Evolutionary conservation across 1,140 invertebrate species (phyloP).

Genomic region (Leptinotarsa texana): DNA sequence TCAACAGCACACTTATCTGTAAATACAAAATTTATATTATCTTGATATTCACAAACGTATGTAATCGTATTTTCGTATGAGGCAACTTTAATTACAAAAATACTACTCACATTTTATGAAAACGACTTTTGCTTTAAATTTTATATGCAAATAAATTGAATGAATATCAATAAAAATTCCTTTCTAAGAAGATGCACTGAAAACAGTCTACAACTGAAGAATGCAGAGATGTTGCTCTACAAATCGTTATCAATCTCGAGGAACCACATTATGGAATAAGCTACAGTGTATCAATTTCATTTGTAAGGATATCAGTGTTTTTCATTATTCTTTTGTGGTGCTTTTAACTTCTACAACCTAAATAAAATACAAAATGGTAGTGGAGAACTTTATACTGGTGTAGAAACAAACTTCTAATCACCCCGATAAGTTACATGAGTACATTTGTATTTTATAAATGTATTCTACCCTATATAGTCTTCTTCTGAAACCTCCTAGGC

Average conservation of each 20-base stretch:
- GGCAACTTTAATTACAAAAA: conserved; percentile 33
- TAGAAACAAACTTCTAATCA: no score
- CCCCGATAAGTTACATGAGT: neutral
- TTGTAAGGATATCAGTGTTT: no score
- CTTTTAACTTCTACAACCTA: no score
- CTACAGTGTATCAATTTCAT: neutral
- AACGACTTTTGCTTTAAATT: neutral
- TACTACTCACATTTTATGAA: conserved; percentile 28
- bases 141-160: no score
- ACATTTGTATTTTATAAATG: neutral
- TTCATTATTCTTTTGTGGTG: no score
- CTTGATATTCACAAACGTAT: conserved; percentile 25
- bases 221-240: no score
- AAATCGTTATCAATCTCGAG: neutral
- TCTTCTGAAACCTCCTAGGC: no score
- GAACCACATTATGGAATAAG: neutral
- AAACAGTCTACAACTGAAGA: no score
- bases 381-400: no score
- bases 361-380: no score
- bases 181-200: no score
- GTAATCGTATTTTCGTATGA: conserved; percentile 28
- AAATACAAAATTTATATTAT: conserved; percentile 40
- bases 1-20: conserved; percentile 36
- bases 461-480: neutral
- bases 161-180: no score